phyloP scores from a whole-genome alignment of 2,113 vertebrate genomes.

The Cromileptes altivelis region DNA sequence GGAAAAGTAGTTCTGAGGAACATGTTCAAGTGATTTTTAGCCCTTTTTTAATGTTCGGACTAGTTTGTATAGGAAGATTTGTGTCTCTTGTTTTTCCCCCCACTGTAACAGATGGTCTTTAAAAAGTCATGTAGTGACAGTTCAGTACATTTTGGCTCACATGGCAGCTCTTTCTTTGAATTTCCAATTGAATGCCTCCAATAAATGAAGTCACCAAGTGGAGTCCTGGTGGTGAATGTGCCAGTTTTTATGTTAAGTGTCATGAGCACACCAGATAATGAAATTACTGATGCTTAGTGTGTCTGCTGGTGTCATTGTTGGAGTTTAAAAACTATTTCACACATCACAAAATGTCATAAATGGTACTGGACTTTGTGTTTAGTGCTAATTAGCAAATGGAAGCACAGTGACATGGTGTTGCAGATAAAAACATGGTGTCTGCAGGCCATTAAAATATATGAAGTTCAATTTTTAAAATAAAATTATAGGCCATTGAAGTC shows the following conservation, averaged over 20 bases:
- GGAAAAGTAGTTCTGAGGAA: slow-evolving; percentile 23
- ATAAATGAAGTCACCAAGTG: slow-evolving; percentile 50
- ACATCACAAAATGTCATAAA: neutral
- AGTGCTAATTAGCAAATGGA: neutral
- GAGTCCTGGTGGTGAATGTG: slow-evolving; percentile 38
- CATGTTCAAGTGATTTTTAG: slow-evolving; percentile 22
- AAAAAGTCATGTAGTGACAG: slow-evolving; percentile 6
- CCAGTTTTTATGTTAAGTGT: slow-evolving; percentile 4
- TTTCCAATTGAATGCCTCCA: slow-evolving; percentile 58
- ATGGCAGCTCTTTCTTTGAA: slow-evolving; percentile 60
- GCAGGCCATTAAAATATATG: too few relatives aligned
- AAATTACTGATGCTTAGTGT: neutral
- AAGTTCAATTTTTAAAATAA: too few relatives aligned
- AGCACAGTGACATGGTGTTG: neutral
- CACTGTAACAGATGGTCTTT: slow-evolving; percentile 10
- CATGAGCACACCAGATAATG: neutral
- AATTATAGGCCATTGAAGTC: too few relatives aligned
- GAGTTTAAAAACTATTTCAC: neutral
- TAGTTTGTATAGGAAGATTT: slow-evolving; percentile 45
- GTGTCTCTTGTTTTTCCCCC: neutral
- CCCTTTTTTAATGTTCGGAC: slow-evolving; percentile 33
- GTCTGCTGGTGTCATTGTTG: too few relatives aligned
- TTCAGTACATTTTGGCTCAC: slow-evolving; percentile 24
- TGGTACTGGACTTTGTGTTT: neutral
- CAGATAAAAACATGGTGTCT: too few relatives aligned